phyloP scores from a whole-genome alignment of 1,140 invertebrate species.

The Meteorus sp. region DNA sequence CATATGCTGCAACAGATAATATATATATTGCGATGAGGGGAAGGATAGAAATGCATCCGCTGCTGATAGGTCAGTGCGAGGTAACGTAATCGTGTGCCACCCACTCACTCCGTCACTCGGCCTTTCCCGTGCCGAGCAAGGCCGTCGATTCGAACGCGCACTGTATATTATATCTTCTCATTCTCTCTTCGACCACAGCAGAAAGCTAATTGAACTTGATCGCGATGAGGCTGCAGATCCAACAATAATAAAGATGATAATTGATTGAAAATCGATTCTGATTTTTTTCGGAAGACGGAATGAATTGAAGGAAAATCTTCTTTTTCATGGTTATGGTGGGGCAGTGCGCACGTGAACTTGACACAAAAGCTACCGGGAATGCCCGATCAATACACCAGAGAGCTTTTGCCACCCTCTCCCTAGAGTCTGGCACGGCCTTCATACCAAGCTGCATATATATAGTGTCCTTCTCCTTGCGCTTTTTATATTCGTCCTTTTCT shows the following conservation, averaged over 20 bases:
- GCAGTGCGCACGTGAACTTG: constrained; percentile 57
- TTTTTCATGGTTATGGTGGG: constrained; percentile 11
- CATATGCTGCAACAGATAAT: constrained; percentile 8
- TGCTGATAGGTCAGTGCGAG: constrained; percentile 25
- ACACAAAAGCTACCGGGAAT: constrained; percentile 47
- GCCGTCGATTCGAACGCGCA: constrained; percentile 27
- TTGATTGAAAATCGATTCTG: no score
- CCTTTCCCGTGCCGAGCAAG: constrained; percentile 32
- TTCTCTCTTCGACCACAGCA: neutral
- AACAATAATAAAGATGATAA: no score
- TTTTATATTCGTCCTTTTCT: neutral
- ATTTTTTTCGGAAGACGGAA: no score
- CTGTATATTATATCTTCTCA: neutral
- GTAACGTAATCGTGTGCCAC: constrained; percentile 23
- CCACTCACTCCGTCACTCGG: constrained; percentile 22
- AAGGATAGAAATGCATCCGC: constrained; percentile 1
- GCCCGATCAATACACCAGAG: constrained; percentile 50
- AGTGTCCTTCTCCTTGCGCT: neutral
- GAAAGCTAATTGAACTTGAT: no score
- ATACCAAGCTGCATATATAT: neutral
- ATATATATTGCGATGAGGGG: constrained; percentile 8
- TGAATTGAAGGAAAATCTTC: no score
- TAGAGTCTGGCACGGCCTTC: constrained; percentile 14
- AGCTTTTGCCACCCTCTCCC: constrained; percentile 44
- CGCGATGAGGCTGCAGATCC: no score